Conservation (phyloP, 2,888 invertebrate genomes). For the Endotricha flammealis region DNA sequence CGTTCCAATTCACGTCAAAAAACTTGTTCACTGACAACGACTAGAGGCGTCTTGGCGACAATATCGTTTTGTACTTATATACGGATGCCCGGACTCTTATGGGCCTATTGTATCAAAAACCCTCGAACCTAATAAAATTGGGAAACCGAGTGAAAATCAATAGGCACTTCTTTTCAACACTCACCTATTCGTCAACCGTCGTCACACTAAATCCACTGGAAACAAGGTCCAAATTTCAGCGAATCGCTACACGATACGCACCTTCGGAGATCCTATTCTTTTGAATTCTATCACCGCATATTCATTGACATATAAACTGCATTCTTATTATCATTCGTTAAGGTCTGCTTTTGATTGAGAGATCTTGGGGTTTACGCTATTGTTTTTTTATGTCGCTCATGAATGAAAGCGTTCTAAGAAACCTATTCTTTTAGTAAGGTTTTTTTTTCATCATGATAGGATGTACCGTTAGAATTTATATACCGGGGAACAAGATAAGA, state of each 20-base stretch:
- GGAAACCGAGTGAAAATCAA: conserved; percentile 38
- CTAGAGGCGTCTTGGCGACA: not conserved
- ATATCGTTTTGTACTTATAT: not conserved
- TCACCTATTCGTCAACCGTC: conserved; percentile 9
- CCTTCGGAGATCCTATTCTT: conserved; percentile 7
- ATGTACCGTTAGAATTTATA: conserved; percentile 11
- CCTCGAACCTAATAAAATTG: conserved; percentile 21
- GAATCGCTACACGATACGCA: not conserved
- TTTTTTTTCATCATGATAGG: conserved; percentile 5
- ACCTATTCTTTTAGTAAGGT: conserved; percentile 13
- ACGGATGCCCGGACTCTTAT: conserved; percentile 3
- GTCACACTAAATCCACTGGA: conserved; percentile 7
- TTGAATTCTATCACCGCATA: conserved; percentile 11
- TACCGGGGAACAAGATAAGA: conserved; percentile 1
- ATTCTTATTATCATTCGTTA: conserved; percentile 15
- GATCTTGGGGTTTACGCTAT: conserved; percentile 4
- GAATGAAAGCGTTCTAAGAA: not conserved
- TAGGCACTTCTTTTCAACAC: conserved; percentile 29
- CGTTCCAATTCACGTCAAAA: too few relatives aligned
- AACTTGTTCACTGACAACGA: too few relatives aligned
- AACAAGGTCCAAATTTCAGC: conserved; percentile 12
- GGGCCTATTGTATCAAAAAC: conserved; percentile 20
- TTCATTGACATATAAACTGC: conserved; percentile 17
- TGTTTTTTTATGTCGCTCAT: not conserved
- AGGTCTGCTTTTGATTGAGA: conserved; percentile 17